Evolutionary conservation across 2,888 invertebrate genomes (phyloP), one percentile per base, ranked within the genome.

Genomic region (Hemithea aestivaria): DNA sequence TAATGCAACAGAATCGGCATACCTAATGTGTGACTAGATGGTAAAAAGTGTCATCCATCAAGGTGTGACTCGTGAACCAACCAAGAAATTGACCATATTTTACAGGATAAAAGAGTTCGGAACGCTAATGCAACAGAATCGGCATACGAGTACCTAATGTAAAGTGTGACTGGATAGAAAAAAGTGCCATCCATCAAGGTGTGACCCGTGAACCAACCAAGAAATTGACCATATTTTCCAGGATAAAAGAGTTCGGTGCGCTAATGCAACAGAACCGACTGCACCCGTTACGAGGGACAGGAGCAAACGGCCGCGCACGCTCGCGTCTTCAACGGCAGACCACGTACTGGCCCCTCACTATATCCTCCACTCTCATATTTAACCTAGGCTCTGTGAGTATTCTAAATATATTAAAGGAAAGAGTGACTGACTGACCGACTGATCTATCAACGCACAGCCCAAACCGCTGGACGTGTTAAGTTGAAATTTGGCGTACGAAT

Each of bases 301-400:
- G 88, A n/a, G 87, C 91, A 0, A 87, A 92, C 11, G 88, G 88
- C 4, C 90, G 91, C 53, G 91, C 94, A 53, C 90, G 92, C 30
- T 85, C 90, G 0, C 88, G 93, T 27, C 70, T 98, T 6, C 92
- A 92, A 51, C 85, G 96, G 12, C 92, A 94, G 57, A 94, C 97
- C 0, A 92, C 94, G 35, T 96, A 95, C 73, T 95, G 94, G 91
- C 94, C 97, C 0, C 90, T 97, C 48, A 96, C 96, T 0, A 94
- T 97, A 48, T 94, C 95, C 10, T 94, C 95, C 2, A 96, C 96
- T 0, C 89, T 96, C 20, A 92, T 97, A 66, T 97, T 94, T 59
- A 96, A 96, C 70, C 78, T 96, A 48, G 92, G 93, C 63, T 89
- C 90, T 56, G 92, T 92, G 66, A 83, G 87, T 73, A 11, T 27